Base-by-base conservation (phyloP, 2,797 vertebrate species). In the Hippocampus kuda region DNA sequence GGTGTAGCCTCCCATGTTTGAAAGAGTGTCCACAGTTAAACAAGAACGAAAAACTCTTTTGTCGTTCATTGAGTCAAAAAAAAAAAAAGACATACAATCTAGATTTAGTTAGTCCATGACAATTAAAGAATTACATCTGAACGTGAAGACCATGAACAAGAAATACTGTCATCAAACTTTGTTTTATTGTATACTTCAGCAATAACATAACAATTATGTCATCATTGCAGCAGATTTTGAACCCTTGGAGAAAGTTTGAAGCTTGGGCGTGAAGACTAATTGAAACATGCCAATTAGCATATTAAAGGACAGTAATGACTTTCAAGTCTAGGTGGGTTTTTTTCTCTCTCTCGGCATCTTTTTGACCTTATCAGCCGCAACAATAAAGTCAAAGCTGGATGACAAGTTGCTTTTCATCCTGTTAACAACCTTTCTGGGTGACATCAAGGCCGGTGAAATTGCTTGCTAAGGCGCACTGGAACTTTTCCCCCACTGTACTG, bases 271-370 rank as follows among this genome's bases (percentile, higher is more conserved):
- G 80, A 84, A 83, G 74, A 77, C 75, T 83, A 85, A 86, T 78
- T 88, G 73, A 82, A 83, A 79, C 79, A 51, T 73, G 49, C 65
- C 49, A 68, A 79, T 87, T 83, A 82, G 70, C 80, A 83, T 79
- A 84, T 81, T 75, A 81, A 82, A 87, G 77, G 59, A 70, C n/a
- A 68, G 15, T n/a, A 67, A 51, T 53, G 46, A 9, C 76, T 85
- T 87, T 88, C 69, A 83, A 79, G 77, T 77, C 53, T 53, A 77
- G 72, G 57, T 53, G n/a, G n/a, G 49, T 51, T 51, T 51, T 26
- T 18, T 65, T 65, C 27, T 65, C 18, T 75, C 73, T 77, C 26
- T 46, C 12, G 22, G 30, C 76, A 70, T 76, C 61, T 81, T 67
- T 84, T 64, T 64, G 77, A 79, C 77, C 84, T 84, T 78, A 84